Percentiles rank a stretch among this genome's conserved stretches.
Evolutionary conservation across 2,888 invertebrate species (phyloP).

Genomic region (Melieria crassipennis): DNA sequence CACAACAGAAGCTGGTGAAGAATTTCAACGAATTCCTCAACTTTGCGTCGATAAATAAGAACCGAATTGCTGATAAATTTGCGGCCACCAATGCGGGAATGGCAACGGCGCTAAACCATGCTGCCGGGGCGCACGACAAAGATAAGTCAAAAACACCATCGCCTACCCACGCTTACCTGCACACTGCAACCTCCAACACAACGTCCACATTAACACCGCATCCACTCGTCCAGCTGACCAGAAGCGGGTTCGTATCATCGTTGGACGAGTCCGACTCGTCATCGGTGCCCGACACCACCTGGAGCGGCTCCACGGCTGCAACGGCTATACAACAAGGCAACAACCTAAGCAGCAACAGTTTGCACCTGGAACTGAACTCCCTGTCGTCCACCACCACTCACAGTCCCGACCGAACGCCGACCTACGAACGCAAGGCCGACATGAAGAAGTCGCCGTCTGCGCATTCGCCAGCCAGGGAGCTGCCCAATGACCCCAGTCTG

Average conservation of each 20-base stretch:
- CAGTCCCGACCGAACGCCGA: slow-evolving; percentile 45
- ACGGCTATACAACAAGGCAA: slow-evolving; percentile 60
- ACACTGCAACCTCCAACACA: slow-evolving; percentile 39
- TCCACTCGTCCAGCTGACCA: slow-evolving; percentile 67
- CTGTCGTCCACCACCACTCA: slow-evolving; percentile 42
- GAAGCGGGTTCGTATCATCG: slow-evolving; percentile 58
- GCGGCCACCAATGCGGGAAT: slow-evolving; percentile 31
- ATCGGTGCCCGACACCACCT: slow-evolving; percentile 59
- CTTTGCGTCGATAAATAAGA: slow-evolving; percentile 76
- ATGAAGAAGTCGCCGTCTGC: slow-evolving; percentile 58
- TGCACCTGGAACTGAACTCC: slow-evolving; percentile 55
- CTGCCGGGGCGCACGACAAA: slow-evolving; percentile 12
- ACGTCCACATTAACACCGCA: slow-evolving; percentile 37
- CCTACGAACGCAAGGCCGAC: slow-evolving; percentile 46
- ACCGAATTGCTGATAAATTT: slow-evolving; percentile 66
- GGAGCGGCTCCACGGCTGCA: slow-evolving; percentile 60
- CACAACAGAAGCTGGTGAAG: slow-evolving; percentile 72
- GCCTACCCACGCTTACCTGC: slow-evolving; percentile 36
- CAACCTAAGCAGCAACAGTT: slow-evolving; percentile 55
- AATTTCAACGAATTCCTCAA: slow-evolving; percentile 87
- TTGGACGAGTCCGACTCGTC: slow-evolving; percentile 68
- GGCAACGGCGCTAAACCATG: slow-evolving; percentile 25
- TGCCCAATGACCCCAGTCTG: slow-evolving; percentile 64
- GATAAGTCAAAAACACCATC: slow-evolving; percentile 42
- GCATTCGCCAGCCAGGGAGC: slow-evolving; percentile 9